Percentiles rank a stretch among this genome's conserved stretches.
Conservation (phyloP, 2,797 vertebrate genomes). For the Poeciliopsis infans region DNA sequence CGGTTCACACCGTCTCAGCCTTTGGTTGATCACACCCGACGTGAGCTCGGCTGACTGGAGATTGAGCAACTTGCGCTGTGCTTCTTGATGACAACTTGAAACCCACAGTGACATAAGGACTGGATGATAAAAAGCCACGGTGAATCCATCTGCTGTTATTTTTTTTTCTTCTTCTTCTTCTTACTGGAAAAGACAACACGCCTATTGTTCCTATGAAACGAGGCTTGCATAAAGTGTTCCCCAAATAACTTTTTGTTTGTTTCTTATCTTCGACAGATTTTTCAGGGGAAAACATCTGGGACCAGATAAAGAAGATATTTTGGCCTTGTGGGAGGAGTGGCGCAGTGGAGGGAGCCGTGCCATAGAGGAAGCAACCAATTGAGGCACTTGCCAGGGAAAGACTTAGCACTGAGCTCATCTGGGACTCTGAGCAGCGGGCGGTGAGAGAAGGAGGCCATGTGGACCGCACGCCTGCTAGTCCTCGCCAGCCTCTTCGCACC, state of each 20-base stretch:
- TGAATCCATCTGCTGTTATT: slow-evolving; percentile 65
- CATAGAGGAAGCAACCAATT: slow-evolving; percentile 47
- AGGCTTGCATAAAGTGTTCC: background rate
- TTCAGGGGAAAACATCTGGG: slow-evolving; percentile 34
- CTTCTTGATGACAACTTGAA: slow-evolving; percentile 57
- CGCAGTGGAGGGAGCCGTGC: slow-evolving; percentile 61
- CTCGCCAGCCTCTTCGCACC: slow-evolving; percentile 89
- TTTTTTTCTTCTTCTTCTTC: slow-evolving; percentile 6
- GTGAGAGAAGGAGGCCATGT: slow-evolving; percentile 89
- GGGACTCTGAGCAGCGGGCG: slow-evolving; percentile 70
- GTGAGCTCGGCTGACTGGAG: slow-evolving; percentile 55
- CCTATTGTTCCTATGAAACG: slow-evolving; percentile 32
- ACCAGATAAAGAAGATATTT: slow-evolving; percentile 17
- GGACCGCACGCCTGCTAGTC: slow-evolving; percentile 90
- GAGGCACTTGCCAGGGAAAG: slow-evolving; percentile 47
- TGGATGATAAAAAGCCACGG: slow-evolving; percentile 54
- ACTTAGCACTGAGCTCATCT: slow-evolving; percentile 64
- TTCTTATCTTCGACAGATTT: slow-evolving; percentile 36
- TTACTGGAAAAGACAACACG: slow-evolving; percentile 33
- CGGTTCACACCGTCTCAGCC: slow-evolving; percentile 26
- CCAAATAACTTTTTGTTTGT: slow-evolving; percentile 1
- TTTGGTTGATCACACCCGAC: slow-evolving; percentile 62
- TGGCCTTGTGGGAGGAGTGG: slow-evolving; percentile 36
- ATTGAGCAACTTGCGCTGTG: slow-evolving; percentile 61
- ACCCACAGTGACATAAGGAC: slow-evolving; percentile 57